phyloP scores from a whole-genome alignment of 2,888 invertebrate genomes.

The Sympetrum striolatum region DNA sequence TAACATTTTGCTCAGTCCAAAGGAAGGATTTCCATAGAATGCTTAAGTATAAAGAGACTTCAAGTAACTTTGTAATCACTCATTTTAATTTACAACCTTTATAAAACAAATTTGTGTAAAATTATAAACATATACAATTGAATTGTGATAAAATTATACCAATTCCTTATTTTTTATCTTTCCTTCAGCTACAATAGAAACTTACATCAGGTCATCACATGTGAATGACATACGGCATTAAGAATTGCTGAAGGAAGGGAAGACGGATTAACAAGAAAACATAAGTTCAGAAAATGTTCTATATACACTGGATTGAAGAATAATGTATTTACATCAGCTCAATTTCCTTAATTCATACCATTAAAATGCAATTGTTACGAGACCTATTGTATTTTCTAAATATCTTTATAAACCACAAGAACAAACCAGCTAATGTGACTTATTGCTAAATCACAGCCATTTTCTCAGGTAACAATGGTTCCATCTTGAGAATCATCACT shows the following conservation, averaged over 20 bases:
- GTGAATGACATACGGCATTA: too few relatives aligned
- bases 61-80: too few relatives aligned
- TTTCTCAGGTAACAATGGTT: neutral
- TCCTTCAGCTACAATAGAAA: too few relatives aligned
- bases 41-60: too few relatives aligned
- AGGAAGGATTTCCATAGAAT: too few relatives aligned
- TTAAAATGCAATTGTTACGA: neutral
- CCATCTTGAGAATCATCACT: neutral
- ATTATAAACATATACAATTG: too few relatives aligned
- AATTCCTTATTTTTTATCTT: too few relatives aligned
- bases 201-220: too few relatives aligned
- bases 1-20: too few relatives aligned
- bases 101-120: too few relatives aligned
- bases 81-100: too few relatives aligned
- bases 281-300: neutral
- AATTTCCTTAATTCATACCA: neutral
- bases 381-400: neutral
- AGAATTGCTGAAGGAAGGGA: neutral
- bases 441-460: neutral
- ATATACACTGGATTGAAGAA: neutral
- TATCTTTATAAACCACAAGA: neutral
- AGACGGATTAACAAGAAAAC: neutral
- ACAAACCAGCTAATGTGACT: slow-evolving; percentile 1
- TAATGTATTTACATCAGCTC: neutral
- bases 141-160: too few relatives aligned